Evolutionary conservation across 2,113 vertebrate species (phyloP), one percentile per base, ranked within the genome.

Genomic region (Apteryx owenii): DNA sequence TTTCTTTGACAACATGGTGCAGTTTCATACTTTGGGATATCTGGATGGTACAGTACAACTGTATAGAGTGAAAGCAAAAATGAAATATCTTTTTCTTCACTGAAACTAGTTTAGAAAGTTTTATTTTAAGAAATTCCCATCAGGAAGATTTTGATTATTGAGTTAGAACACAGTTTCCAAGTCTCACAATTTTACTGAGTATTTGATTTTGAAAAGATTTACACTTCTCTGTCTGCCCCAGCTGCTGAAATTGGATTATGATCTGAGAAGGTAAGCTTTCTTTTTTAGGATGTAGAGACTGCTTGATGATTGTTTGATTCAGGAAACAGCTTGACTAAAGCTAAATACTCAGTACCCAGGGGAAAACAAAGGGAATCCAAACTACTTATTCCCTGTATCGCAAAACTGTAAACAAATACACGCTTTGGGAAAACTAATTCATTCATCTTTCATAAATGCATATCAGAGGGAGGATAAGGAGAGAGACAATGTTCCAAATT

Each of bases 161-260:
- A 90, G 64, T 70, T 83, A 81, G 50, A 80, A 77, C 7, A 69
- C 20, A 46, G 28, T 88, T 92, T 96, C 93, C 31, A 71, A 15
- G 26, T 85, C 44, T 50, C 62, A 48, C 1, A 4, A 54, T 94
- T 94, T 90, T 90, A 91, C 53, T n/a, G 40, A 88, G 75, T 31
- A 66, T 84, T 93, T 70, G 44, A 90, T 90, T 96, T 93, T 90
- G 36, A 22, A 71, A 51, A 90, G 61, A 90, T 90, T 86, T 81
- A 29, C 61, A 56, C 42, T 51, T 36, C 29, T 77, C 9, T 91
- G 4, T 85, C 73, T 85, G n/a, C 6, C 29, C 3, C 19, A 81
- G 76, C 28, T 92, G 26, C 51, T 71, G 40, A 90, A 95, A 95
- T 56, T 86, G 38, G 40, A 69, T 94, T 86, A 33, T 71, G 86